phyloP scores from a whole-genome alignment of 2,888 invertebrate genomes.

The Melikaiella ostensackeni region DNA sequence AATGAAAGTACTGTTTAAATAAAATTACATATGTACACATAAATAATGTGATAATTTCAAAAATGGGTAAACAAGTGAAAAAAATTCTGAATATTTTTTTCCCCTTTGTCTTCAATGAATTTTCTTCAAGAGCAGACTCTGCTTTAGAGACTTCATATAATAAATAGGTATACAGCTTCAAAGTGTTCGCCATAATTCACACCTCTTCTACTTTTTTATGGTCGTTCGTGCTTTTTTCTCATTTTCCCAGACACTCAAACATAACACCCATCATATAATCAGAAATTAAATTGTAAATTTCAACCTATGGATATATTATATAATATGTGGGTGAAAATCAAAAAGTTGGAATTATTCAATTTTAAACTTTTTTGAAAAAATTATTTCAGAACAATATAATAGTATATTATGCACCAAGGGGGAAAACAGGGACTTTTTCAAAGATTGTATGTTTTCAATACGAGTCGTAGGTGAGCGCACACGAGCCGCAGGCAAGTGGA shows the following conservation, averaged over 20 bases:
- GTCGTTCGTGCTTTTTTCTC: neutral
- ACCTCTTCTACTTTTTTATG: conserved; percentile 12
- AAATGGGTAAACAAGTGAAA: neutral
- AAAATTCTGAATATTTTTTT: conserved; percentile 1
- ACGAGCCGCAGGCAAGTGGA: too few species aligned
- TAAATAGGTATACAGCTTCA: conserved; percentile 1
- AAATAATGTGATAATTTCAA: neutral
- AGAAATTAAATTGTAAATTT: neutral
- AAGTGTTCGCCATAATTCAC: conserved; percentile 6
- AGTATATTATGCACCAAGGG: too few species aligned
- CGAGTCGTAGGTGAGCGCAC: too few species aligned
- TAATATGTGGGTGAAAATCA: too few species aligned
- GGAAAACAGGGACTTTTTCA: too few species aligned
- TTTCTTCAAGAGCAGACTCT: neutral
- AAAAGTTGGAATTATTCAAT: too few species aligned
- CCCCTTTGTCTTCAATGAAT: neutral
- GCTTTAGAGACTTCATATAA: neutral
- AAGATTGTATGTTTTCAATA: too few species aligned
- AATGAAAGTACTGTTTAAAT: too few species aligned
- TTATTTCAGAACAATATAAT: too few species aligned
- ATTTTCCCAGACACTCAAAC: neutral
- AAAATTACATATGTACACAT: too few species aligned
- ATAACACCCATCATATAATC: neutral
- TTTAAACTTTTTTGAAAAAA: too few species aligned
- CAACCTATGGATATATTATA: neutral